Evolutionary conservation across 2,888 invertebrate species (phyloP).

Genomic region (Dryocosmus kuriphilus): DNA sequence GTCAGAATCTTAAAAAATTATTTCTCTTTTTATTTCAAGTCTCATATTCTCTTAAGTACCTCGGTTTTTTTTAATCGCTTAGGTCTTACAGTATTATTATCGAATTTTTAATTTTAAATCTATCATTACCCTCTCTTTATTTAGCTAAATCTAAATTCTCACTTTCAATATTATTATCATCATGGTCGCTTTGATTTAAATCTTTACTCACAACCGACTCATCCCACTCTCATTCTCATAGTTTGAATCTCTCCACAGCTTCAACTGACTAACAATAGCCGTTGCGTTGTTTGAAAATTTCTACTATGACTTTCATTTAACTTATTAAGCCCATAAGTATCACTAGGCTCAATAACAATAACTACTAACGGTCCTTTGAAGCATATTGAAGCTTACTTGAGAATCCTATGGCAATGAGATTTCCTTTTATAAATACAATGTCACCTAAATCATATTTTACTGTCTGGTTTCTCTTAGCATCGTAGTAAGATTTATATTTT

Average conservation of each 20-base stretch:
- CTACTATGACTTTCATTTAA: not conserved
- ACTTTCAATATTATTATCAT: not conserved
- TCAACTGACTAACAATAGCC: not conserved
- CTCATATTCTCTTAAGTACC: too few species aligned
- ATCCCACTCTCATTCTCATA: not conserved
- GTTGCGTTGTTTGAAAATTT: not conserved
- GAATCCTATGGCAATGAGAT: not conserved
- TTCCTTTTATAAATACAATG: constrained; percentile 6
- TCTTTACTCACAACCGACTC: not conserved
- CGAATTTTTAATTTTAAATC: not conserved
- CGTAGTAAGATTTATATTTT: not conserved
- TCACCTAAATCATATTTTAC: not conserved
- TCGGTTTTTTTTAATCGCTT: not conserved
- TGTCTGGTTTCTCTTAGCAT: not conserved
- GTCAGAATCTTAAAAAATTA: not conserved
- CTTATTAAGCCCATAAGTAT: not conserved
- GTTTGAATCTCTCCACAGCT: not conserved
- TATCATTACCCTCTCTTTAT: too few species aligned
- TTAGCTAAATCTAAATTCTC: not conserved
- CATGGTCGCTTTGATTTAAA: not conserved
- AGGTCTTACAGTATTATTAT: not conserved
- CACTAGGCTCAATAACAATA: not conserved
- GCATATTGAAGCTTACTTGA: not conserved
- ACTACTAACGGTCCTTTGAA: not conserved
- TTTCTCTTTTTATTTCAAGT: too few species aligned